Evolutionary conservation across 2,797 vertebrate genomes (phyloP), one percentile per base, ranked within the genome.

Genomic region (Hipposideros larvatus): DNA sequence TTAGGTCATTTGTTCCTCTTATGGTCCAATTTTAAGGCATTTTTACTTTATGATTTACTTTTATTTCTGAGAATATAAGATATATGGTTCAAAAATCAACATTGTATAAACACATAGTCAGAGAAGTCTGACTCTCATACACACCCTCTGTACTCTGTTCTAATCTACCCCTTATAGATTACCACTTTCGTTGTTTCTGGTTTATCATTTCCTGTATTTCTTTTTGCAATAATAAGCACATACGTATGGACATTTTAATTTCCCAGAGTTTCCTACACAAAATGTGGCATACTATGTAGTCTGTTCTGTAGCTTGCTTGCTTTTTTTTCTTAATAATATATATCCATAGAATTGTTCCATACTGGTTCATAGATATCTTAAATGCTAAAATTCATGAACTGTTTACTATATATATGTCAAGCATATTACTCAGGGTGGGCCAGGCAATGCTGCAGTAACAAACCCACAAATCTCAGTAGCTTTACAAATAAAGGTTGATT

Each of bases 11-110:
- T 55, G 37, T 77, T 75, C 74, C 55, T 73, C 71, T 66, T 94
- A 82, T 83, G 34, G 16, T 48, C 34, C 24, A 70, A 59, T 59
- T 87, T 70, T 82, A 63, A 21, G 53, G 37, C 74, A 75, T 75
- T 53, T 91, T 83, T 24, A 14, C 53, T 93, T 94, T 75, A 75
- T 22, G 65, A 82, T 70, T 74, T 91, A 82, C 65, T 87, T 90
- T 91, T 90, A 75, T 65, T 59, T 92, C 46, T 75, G 61, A 80
- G 65, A 73, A 85, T 34, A 37, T 28, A 86, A 89, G 79, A 78
- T 66, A 86, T 24, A 34, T 73, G 59, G 34, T 61, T 80, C 13
- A 90, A 79, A 85, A 84, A 80, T 37, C 26, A 93, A 74, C 8
- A 57, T 2, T 55, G 11, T 82, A 34, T 57, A 75, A 91, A 82